Conservation (phyloP, 2,113 vertebrate species). For the Xiphophorus hellerii region DNA sequence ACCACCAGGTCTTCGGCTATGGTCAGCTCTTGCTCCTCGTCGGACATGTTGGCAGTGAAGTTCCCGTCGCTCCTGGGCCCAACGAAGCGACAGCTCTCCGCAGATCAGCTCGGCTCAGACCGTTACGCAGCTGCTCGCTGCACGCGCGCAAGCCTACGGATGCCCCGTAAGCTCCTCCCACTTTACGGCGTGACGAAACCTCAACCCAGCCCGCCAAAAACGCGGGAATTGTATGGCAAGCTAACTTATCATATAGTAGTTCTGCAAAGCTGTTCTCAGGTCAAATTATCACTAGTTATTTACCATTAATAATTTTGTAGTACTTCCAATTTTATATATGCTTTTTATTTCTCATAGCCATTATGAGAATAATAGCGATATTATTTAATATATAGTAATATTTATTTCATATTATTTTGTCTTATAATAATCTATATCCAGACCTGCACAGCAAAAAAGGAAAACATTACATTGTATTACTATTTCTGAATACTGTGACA, state of each 20-base stretch:
- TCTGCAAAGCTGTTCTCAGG: not conserved
- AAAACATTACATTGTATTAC: too few species aligned
- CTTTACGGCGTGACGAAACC: not conserved
- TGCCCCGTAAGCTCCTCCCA: slow-evolving; percentile 26
- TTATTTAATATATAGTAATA: too few species aligned
- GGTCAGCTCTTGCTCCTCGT: slow-evolving; percentile 92
- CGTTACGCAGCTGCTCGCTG: not conserved
- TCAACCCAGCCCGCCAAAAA: slow-evolving; percentile 42
- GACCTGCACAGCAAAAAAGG: too few species aligned
- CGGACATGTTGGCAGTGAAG: slow-evolving; percentile 75
- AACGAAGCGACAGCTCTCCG: not conserved
- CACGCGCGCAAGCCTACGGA: slow-evolving; percentile 3
- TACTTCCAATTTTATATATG: too few species aligned
- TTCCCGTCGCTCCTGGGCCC: slow-evolving; percentile 31
- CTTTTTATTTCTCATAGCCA: too few species aligned
- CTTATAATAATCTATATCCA: too few species aligned
- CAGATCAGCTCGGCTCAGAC: not conserved
- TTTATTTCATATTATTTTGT: too few species aligned
- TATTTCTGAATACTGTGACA: too few species aligned
- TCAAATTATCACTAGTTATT: too few species aligned
- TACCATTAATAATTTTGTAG: too few species aligned
- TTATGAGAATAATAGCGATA: too few species aligned
- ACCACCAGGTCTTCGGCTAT: slow-evolving; percentile 94
- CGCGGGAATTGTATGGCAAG: not conserved
- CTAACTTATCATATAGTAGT: not conserved